Conservation (phyloP, 1,140 invertebrate genomes). For the honey bee (Apis mellifera) region Amel_HAv3.1 CM009941.2:14894501-14895000, state of each 20-base stretch:
- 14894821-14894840: background rate
- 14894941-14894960: background rate
- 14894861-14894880: background rate
- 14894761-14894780: background rate
- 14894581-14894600: conserved; percentile 77
- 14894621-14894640: conserved; percentile 72
- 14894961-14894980: background rate
- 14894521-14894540: conserved; percentile 54
- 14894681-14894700: conserved; percentile 45
- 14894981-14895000: conserved; percentile 7
- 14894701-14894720: conserved; percentile 15
- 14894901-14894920: conserved; percentile 31
- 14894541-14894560: conserved; percentile 78
- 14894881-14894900: background rate
- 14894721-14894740: background rate
- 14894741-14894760: background rate
- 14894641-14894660: conserved; percentile 70
- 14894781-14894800: conserved; percentile 5
- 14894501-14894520: conserved; percentile 65
- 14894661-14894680: conserved; percentile 67
- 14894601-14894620: conserved; percentile 72
- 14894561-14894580: conserved; percentile 69
- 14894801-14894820: background rate
- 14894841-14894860: background rate
- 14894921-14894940: conserved; percentile 20